phyloP scores from a whole-genome alignment of 2,888 invertebrate species.

The Exephanes ischioxanthus region DNA sequence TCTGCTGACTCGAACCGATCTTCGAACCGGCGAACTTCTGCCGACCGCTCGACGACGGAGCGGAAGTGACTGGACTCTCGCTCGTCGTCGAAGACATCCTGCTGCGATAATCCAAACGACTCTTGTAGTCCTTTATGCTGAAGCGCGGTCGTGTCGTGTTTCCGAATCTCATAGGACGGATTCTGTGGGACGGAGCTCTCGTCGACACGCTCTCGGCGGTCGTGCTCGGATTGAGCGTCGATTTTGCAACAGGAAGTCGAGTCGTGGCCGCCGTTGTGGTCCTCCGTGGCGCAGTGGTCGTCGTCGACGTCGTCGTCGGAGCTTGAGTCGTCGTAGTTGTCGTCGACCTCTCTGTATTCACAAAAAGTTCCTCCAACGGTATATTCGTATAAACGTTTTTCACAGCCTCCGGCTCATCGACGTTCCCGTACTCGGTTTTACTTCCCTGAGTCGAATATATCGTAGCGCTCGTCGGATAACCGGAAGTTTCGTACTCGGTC shows the following conservation, averaged over 20 bases:
- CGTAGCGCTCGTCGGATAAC: slow-evolving; percentile 49
- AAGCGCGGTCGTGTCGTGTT: slow-evolving; percentile 89
- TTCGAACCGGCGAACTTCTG: slow-evolving; percentile 42
- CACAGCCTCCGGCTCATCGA: slow-evolving; percentile 29
- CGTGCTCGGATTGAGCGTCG: slow-evolving; percentile 42
- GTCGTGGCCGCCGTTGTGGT: slow-evolving; percentile 56
- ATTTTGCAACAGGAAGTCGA: slow-evolving; percentile 33
- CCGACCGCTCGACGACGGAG: slow-evolving; percentile 16
- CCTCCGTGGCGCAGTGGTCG: slow-evolving; percentile 57
- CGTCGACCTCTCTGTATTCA: slow-evolving; percentile 73
- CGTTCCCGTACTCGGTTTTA: slow-evolving; percentile 18
- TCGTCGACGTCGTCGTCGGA: slow-evolving; percentile 68
- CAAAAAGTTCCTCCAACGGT: slow-evolving; percentile 78
- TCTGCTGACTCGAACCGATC: slow-evolving; percentile 42
- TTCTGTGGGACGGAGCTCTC: slow-evolving; percentile 74
- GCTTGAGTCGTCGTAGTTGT: slow-evolving; percentile 57
- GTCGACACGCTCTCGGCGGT: slow-evolving; percentile 56
- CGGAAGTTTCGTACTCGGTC: slow-evolving; percentile 53
- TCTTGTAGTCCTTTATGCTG: slow-evolving; percentile 92
- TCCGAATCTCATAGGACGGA: slow-evolving; percentile 80
- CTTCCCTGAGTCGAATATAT: slow-evolving; percentile 24
- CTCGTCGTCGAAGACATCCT: slow-evolving; percentile 73
- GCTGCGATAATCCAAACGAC: slow-evolving; percentile 86
- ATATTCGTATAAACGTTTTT: slow-evolving; percentile 60
- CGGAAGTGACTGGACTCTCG: slow-evolving; percentile 43